A percentile compares a stretch with the other conserved stretches of the same genome.
phyloP scores from a whole-genome alignment of 2,888 invertebrate genomes.

The Apotomis capreana region DNA sequence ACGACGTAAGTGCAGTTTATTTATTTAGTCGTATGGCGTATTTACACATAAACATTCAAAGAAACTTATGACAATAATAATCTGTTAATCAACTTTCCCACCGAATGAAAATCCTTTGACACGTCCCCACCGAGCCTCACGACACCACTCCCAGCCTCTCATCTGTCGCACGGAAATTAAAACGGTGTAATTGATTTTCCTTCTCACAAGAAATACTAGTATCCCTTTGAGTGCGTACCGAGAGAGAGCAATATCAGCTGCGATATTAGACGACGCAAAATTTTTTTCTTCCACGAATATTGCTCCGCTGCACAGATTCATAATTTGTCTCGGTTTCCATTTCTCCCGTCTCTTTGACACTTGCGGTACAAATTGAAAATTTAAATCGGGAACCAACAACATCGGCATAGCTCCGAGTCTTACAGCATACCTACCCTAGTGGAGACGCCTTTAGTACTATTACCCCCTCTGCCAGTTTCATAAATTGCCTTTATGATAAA shows the following conservation, averaged over 20 bases:
- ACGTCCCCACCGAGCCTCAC: not conserved
- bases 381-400: not conserved
- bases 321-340: conserved; percentile 28
- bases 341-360: conserved; percentile 12
- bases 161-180: conserved; percentile 16
- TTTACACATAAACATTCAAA: too few species aligned
- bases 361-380: conserved; percentile 10
- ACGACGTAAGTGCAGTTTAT: too few species aligned
- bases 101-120: too few species aligned
- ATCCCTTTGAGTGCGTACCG: conserved; percentile 29
- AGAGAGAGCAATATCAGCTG: conserved; percentile 30
- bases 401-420: not conserved
- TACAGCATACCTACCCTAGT: too few species aligned
- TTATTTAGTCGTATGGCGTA: too few species aligned
- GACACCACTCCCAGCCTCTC: not conserved
- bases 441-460: too few species aligned
- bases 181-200: conserved; percentile 21
- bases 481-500: too few species aligned
- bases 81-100: too few species aligned
- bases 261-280: conserved; percentile 34
- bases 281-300: conserved; percentile 7
- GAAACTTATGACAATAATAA: too few species aligned
- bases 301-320: conserved; percentile 37
- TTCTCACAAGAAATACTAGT: conserved; percentile 28
- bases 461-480: too few species aligned